These are phyloP conservation scores for Cotesia chilonis DNA, from an alignment of 1,140 invertebrate genomes.

Conservation along the genomic window DNA sequence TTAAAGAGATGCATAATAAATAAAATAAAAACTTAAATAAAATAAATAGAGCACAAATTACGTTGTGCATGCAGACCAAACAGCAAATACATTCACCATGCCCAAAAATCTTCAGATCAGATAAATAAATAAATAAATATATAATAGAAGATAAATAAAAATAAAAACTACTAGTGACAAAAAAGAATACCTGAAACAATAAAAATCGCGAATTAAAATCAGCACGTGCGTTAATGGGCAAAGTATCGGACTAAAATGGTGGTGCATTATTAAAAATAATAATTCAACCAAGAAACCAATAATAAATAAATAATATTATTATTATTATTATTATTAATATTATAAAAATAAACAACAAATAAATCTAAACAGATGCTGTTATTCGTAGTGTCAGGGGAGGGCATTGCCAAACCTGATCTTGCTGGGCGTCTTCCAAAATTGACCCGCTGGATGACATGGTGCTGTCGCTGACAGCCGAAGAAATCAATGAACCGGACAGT, in stretches of 20 bases:
- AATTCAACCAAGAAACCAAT: constrained; percentile 18
- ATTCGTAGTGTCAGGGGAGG: constrained; percentile 29
- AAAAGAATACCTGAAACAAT: neutral
- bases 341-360: neutral
- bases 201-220: neutral
- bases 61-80: constrained; percentile 50
- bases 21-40: constrained; percentile 42
- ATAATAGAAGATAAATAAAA: constrained; percentile 2
- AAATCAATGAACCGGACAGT: constrained; percentile 56
- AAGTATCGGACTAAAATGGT: too few relatives aligned
- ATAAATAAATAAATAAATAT: constrained; percentile 10
- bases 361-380: constrained; percentile 9
- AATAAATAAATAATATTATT: constrained; percentile 23
- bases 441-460: constrained; percentile 58
- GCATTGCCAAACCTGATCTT: constrained; percentile 60
- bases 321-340: constrained; percentile 1
- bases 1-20: constrained; percentile 58
- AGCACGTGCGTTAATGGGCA: constrained; percentile 11
- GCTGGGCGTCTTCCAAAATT: constrained; percentile 58
- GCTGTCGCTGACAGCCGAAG: constrained; percentile 59
- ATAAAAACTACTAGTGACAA: neutral
- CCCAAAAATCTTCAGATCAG: constrained; percentile 33
- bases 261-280: constrained; percentile 2
- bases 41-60: constrained; percentile 46
- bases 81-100: constrained; percentile 50